Evolutionary conservation across 1,140 invertebrate species (phyloP), one percentile per base, ranked within the genome.

Genomic region (Zaprionus lachaisei): DNA sequence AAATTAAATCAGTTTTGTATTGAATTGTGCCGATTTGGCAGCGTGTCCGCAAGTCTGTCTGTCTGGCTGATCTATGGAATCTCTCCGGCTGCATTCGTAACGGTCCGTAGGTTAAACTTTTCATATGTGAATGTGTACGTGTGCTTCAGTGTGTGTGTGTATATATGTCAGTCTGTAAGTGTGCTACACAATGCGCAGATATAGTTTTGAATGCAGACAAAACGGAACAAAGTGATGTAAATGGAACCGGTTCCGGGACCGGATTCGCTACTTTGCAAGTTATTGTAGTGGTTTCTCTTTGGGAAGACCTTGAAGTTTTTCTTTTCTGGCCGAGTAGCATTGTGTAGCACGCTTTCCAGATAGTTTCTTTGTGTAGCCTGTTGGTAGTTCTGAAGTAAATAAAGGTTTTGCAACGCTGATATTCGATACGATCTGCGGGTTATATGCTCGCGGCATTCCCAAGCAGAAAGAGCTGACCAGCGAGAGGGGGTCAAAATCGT

Each of bases 391-490:
- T 64, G 56, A 34, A 31, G 11, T 5, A 55, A 28, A 41, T 15
- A 24, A 34, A 47, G 11, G 41, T 17, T 11, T 17, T 17, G 41
- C 7, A n/a, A 15, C 38, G n/a, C 41, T 9, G 41, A n/a, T n/a
- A n/a, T 17, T 17, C 41, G n/a, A 47, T 47, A 47, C 41, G 41
- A 47, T 17, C 7, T 41, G 38, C 15, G 38, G 38, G 15, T 6
- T 41, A 34, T 51, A 28, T 60, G 41, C 51, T 26, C n/a, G 75
- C 66, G 75, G 51, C 71, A 89, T 79, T 89, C 84, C 84, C 84
- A 89, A 89, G 84, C 84, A 89, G 84, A 89, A 89, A 87, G 68
- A 65, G 55, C 38, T 72, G 49, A 47, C 15, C 55, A 71, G 69
- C 60, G 61, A 71, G 60, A 54, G 62, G 24, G 49, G 49, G 61